Conservation (phyloP, 2,113 vertebrate genomes). For the Ceyx melanurus region DNA sequence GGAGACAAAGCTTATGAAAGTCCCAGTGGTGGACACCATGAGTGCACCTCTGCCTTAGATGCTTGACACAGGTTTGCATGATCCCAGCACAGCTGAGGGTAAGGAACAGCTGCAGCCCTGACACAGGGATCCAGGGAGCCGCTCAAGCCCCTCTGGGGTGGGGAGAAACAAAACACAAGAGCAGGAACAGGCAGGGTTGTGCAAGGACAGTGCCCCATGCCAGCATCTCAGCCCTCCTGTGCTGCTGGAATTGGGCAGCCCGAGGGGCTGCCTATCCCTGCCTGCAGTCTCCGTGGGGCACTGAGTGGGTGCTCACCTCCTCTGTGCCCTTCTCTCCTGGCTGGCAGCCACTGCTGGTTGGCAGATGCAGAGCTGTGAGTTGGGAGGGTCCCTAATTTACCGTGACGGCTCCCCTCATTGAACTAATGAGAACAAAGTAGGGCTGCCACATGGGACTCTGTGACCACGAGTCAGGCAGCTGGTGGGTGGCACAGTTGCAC, state of each 20-base stretch:
- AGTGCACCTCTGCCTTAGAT: background rate
- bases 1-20: background rate
- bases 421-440: slow-evolving; percentile 36
- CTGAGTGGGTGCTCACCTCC: fast-evolving
- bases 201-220: background rate
- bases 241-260: background rate
- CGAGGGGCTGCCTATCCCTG: background rate
- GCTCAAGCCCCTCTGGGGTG: fast-evolving
- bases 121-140: background rate
- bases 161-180: background rate
- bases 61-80: background rate
- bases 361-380: background rate
- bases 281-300: background rate
- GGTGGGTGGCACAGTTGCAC: fast-evolving
- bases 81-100: background rate
- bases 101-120: background rate
- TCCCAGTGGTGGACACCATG: background rate
- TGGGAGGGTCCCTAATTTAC: background rate
- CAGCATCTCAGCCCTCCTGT: fast-evolving
- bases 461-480: background rate
- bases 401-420: background rate
- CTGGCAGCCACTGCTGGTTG: background rate
- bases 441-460: background rate
- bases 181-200: background rate
- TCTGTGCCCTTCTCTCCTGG: fast-evolving